Evolutionary conservation across 2,113 vertebrate genomes (phyloP), one percentile per base, ranked within the genome.

Genomic region (Macquaria ambigua): DNA sequence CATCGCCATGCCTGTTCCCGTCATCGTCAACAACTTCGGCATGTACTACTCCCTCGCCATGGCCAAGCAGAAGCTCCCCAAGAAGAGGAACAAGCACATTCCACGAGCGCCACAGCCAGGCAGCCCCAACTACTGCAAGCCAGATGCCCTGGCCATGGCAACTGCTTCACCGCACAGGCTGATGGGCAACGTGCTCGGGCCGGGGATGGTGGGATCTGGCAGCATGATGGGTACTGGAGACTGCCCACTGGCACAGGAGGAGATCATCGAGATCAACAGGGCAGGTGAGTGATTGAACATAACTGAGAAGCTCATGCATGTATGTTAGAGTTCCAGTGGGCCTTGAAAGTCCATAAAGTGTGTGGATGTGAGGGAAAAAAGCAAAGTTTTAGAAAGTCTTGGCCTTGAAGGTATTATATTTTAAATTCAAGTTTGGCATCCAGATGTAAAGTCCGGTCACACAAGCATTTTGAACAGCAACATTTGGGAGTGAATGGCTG

Each of bases 31-130:
- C 96, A 99, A 99, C 95, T 99, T 99, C 69, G 98, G 98, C 89
- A 99, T 99, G 98, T 99, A 99, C 91, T 99, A 99, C 93, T 99
- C 98, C 0, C 87, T 99, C 94, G 98, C 98, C 87, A 99, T 99
- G 98, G 98, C 98, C 90, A 99, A 99, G 94, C 98, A 99, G 95
- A 99, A 99, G 96, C 96, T 99, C 87, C 98, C 98, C 92, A 99
- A 99, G 96, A 99, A 98, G 92, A 97, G 98, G 86, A 99, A 98
- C 91, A 99, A 99, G 95, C 98, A 99, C 77, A 97, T 99, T 90
- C 98, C 98, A 1, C 96, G 97, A 0, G 95, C 95, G 0, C 95
- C 97, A 3, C 98, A 96, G 3, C 96, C 97, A 1, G 98, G 97
- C 86, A 98, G 98, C 0, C 97, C 98, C 20, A 94, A 96, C 80